These are phyloP conservation scores for Haliclystus octoradiatus DNA, from an alignment of 30 jellyfish, hydroid and myxozoan genomes.

Conservation along the genomic window DNA sequence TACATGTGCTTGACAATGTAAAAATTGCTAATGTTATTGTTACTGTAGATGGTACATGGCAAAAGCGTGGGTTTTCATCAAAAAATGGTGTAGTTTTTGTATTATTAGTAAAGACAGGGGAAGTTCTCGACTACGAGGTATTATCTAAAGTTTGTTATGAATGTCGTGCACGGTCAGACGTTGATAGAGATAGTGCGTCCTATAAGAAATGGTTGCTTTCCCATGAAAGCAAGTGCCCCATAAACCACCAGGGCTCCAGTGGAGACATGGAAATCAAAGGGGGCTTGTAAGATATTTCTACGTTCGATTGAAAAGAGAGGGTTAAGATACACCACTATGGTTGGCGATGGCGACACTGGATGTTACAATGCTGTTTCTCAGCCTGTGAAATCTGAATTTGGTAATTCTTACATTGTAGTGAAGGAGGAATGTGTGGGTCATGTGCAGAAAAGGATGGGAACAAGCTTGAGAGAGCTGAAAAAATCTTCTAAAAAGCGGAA, in stretches of 20 bases:
- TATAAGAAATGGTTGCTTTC: neutral
- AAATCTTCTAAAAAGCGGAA: neutral
- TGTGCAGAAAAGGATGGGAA: constrained; percentile 13
- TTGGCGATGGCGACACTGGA: constrained; percentile 41
- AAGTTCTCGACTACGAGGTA: constrained; percentile 24
- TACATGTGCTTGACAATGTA: constrained; percentile 5
- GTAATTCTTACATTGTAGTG: constrained; percentile 5
- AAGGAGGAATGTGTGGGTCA: constrained; percentile 39
- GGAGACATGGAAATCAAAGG: constrained; percentile 13
- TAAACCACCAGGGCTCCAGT: constrained; percentile 15
- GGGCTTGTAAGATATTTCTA: constrained; percentile 12
- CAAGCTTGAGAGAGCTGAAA: constrained; percentile 10
- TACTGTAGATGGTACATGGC: no score
- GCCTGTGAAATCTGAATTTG: constrained; percentile 4
- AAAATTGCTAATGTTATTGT: constrained; percentile 16
- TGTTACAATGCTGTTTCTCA: constrained; percentile 7
- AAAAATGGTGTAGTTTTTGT: constrained; percentile 25
- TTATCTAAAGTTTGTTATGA: constrained; percentile 10
- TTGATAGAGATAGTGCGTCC: constrained; percentile 4
- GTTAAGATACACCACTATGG: constrained; percentile 10
- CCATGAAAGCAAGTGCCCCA: neutral
- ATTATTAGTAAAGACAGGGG: constrained; percentile 19
- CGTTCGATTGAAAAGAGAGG: constrained; percentile 12
- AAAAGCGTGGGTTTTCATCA: constrained; percentile 34
- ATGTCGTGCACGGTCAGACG: constrained; percentile 4